A percentile compares a stretch with the other conserved stretches of the same genome.
Evolutionary conservation across 2,888 invertebrate species (phyloP).

Genomic region (Brenthis daphne): DNA sequence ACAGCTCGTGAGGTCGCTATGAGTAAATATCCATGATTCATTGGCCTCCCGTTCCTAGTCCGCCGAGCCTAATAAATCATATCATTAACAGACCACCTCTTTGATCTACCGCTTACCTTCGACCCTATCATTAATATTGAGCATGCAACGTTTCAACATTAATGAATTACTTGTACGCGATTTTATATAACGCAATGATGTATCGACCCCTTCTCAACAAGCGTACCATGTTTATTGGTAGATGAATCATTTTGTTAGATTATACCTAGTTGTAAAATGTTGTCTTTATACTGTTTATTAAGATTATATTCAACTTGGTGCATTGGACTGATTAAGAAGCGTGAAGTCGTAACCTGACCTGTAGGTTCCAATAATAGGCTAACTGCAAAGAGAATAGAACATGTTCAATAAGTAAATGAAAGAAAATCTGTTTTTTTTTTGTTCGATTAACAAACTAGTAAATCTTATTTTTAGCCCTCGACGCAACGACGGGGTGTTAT

Average conservation of each 20-base stretch:
- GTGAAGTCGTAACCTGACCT: no score
- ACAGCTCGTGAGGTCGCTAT: conserved; percentile 51
- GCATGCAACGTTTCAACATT: conserved; percentile 57
- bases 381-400: no score
- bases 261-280: background rate
- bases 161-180: conserved; percentile 60
- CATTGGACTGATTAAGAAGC: no score
- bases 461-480: no score
- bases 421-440: no score
- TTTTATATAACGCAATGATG: conserved; percentile 32
- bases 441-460: no score
- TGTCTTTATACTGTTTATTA: background rate
- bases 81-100: conserved; percentile 52
- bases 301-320: background rate
- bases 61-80: conserved; percentile 45
- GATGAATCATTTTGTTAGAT: conserved; percentile 3
- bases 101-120: conserved; percentile 77
- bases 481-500: no score
- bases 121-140: conserved; percentile 69
- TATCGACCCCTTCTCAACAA: conserved; percentile 24
- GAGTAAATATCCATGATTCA: conserved; percentile 55
- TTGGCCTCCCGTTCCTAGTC: conserved; percentile 41
- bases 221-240: conserved; percentile 14
- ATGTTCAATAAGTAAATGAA: no score
- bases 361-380: no score